phyloP scores from a whole-genome alignment of 2,113 vertebrate genomes.

The Triplophysa rosa region DNA sequence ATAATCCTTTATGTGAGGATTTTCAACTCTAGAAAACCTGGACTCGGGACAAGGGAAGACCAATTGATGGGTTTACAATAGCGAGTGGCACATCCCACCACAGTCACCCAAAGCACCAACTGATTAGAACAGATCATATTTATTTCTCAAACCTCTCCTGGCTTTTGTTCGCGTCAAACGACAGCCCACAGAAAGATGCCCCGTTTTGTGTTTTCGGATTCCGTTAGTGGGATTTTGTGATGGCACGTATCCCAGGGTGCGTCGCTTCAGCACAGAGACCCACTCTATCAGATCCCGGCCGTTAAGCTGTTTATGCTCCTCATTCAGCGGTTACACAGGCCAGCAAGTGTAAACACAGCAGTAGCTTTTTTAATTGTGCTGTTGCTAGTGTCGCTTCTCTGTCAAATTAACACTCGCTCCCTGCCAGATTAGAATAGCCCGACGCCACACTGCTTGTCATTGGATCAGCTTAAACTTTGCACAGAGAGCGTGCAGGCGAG shows the following conservation, averaged over 20 bases:
- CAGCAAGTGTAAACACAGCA: conserved; percentile 77
- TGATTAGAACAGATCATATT: conserved; percentile 80
- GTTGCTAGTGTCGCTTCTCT: conserved; percentile 71
- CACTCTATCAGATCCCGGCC: conserved; percentile 49
- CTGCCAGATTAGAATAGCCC: conserved; percentile 71
- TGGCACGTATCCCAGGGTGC: background rate
- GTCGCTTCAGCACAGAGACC: conserved; percentile 45
- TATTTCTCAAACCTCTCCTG: conserved; percentile 63
- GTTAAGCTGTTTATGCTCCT: conserved; percentile 78
- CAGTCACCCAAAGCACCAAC: conserved; percentile 53
- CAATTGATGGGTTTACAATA: conserved; percentile 56
- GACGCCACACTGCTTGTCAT: conserved; percentile 66
- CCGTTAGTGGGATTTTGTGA: conserved; percentile 65
- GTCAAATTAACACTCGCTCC: conserved; percentile 69
- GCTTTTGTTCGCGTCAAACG: conserved; percentile 69
- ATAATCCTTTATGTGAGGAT: conserved; percentile 67
- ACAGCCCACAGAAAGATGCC: conserved; percentile 73
- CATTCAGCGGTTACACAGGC: conserved; percentile 77
- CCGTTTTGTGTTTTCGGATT: conserved; percentile 74
- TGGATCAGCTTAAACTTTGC: conserved; percentile 82
- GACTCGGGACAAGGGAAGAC: conserved; percentile 38
- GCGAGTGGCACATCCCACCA: conserved; percentile 27
- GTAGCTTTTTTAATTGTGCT: conserved; percentile 78
- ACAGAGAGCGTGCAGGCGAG: conserved; percentile 70
- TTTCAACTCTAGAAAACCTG: conserved; percentile 70